Evolutionary conservation across 2,797 vertebrate species (phyloP).

Genomic region (Eurystomus glaucurus): DNA sequence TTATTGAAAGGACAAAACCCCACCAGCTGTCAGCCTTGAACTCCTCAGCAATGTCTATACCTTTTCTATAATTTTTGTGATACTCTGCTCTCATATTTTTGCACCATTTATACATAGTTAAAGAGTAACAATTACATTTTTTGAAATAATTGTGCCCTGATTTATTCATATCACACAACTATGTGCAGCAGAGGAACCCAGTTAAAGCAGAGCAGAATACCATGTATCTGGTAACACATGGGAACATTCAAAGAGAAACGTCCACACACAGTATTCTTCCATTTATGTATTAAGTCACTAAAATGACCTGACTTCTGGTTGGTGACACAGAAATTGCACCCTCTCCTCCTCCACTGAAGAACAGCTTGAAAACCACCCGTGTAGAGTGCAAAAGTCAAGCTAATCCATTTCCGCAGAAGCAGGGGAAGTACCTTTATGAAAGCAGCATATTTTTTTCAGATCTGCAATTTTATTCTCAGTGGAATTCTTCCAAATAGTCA

Average conservation of each 20-base stretch:
- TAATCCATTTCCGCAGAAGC: background rate
- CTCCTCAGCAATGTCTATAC: background rate
- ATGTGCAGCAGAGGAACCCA: background rate
- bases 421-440: background rate
- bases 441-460: background rate
- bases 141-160: background rate
- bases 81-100: background rate
- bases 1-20: background rate
- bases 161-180: background rate
- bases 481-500: conserved; percentile 13
- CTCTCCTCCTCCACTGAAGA: background rate
- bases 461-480: background rate
- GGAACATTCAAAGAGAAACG: background rate
- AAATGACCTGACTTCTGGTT: background rate
- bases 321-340: background rate
- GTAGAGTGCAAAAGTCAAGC: background rate
- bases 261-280: background rate
- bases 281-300: background rate
- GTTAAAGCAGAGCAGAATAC: background rate
- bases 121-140: background rate
- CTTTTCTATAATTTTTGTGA: background rate
- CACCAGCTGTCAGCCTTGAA: background rate
- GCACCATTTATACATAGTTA: background rate
- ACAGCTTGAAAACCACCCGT: background rate
- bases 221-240: background rate